Percentiles rank a stretch among this genome's conserved stretches.
Evolutionary conservation across 2,113 vertebrate genomes (phyloP).

Genomic region (Hymenochirus boettgeri): DNA sequence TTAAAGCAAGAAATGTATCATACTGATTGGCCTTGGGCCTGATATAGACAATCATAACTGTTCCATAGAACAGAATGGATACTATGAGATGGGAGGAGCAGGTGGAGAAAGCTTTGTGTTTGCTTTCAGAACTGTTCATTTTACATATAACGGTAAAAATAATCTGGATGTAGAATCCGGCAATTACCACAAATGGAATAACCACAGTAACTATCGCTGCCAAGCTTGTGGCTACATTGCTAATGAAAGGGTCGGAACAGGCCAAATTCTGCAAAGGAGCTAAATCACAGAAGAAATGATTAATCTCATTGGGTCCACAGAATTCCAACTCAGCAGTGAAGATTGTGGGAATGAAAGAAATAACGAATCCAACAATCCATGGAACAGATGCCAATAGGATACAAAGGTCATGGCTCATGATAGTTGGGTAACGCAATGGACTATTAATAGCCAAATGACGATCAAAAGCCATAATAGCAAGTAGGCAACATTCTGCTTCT

Average conservation of each 20-base stretch:
- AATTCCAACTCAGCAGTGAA: not conserved
- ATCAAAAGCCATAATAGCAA: constrained; percentile 23
- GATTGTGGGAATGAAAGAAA: not conserved
- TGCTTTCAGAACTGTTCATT: not conserved
- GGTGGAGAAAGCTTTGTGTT: constrained; percentile 25
- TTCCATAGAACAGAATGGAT: not conserved
- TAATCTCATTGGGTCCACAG: constrained; percentile 14
- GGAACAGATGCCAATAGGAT: not conserved
- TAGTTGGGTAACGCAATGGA: constrained; percentile 10
- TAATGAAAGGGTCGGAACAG: constrained; percentile 2
- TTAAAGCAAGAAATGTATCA: constrained; percentile 17
- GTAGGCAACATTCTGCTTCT: constrained; percentile 14
- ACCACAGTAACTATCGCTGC: not conserved
- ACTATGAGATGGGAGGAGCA: constrained; percentile 28
- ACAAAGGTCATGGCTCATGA: constrained; percentile 7
- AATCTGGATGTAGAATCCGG: constrained; percentile 5
- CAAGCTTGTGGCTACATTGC: not conserved
- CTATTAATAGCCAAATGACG: constrained; percentile 22
- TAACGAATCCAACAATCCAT: constrained; percentile 7
- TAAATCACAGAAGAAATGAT: constrained; percentile 23
- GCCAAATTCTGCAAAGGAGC: constrained; percentile 6
- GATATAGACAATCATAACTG: constrained; percentile 6
- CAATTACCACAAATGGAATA: not conserved
- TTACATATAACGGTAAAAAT: not conserved
- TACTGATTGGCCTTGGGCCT: constrained; percentile 2